Base-by-base conservation (phyloP, 2,888 invertebrate species). In the Cerastis leucographa region DNA sequence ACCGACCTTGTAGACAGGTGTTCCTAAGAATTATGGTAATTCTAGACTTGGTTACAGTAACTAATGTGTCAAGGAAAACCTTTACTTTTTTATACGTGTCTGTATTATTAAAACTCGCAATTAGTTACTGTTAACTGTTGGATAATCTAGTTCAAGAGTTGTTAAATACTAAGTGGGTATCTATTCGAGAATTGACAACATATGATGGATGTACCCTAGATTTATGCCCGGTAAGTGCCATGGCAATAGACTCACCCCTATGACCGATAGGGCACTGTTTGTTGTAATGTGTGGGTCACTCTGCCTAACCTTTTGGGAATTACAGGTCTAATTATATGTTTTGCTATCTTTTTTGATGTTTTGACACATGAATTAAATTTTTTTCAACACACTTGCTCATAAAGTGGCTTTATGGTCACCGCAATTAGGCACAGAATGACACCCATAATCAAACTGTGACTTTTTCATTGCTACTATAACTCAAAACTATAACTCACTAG, bases 11-110 rank as follows among this genome's bases (percentile, higher is more conserved):
- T 5, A 68, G 25, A 19, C 73, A 66, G 49, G 49, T 67, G 54
- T 83, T 83, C 44, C 62, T 67, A 66, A 56, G 74, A 83, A 82
- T 62, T 74, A 83, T 71, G 79, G 14, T 68, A 69, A 80, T 71
- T 64, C 61, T 46, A 54, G 70, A 68, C 70, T 62, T 71, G 25
- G 74, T 59, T 14, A 71, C 40, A 59, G 35, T 12, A 42, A 56
- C 12, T 66, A 51, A 77, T 70, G 22, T 78, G 66, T 70, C 66
- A 81, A 82, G 81, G 82, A 49, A 72, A 82, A 82, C 54, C 5
- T 44, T 70, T 25, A 49, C 6, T 65, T 71, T 56, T 81, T 64
- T 73, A 42, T 81, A 59, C 56, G 44, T 64, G 25, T 12, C 65
- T 46, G 9, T 65, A 40, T 79, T 74, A 65, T 73, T 73, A 56